Evolutionary conservation across 2,113 vertebrate genomes (phyloP), one percentile per base, ranked within the genome.

Genomic region (Spea bombifrons): DNA sequence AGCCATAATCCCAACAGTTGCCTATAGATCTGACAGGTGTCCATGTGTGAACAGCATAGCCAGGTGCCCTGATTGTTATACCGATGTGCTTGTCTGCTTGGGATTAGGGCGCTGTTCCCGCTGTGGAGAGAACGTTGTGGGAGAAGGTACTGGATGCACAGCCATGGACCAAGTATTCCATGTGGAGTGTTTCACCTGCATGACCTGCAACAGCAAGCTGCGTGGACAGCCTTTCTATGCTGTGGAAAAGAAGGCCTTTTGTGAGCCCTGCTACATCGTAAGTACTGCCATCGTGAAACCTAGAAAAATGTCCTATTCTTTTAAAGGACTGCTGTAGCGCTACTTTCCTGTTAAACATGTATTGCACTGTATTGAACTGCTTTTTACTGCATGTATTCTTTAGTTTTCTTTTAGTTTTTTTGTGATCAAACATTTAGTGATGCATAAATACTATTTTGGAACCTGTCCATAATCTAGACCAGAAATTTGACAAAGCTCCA

Each of bases 101-200:
- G 69, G 82, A 83, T 5, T 90, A 99, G 97, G 97, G 13, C 95
- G 95, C 85, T 99, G 97, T 79, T 90, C 96, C 69, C 95, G 94
- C 88, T 99, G 97, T 8, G 97, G 96, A 1, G 96, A 98, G 83
- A 98, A 99, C 0, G 97, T 99, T 1, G 93, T 98, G 63, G 97
- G 97, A 1, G 97, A 99, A 85, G 97, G 97, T 43, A 98, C 95
- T 0, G 97, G 97, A 49, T 99, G 97, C 85, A 99, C 97, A 0
- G 97, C 97, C 83, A 99, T 99, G 97, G 97, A 99, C 85, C 96
- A 99, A 79, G 96, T 99, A 75, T 99, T 99, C 90, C 97, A 99
- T 0, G 97, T 98, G 83, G 84, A 96, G 71, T 99, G 97, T 74
- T 98, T 99, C 47, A 92, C 95, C 84, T 99, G 97, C 88, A 93